Percentiles rank a stretch among this genome's conserved stretches.
These are phyloP conservation scores for Dendrolimus kikuchii DNA, from an alignment of 1,140 invertebrate genomes.

Conservation along the genomic window DNA sequence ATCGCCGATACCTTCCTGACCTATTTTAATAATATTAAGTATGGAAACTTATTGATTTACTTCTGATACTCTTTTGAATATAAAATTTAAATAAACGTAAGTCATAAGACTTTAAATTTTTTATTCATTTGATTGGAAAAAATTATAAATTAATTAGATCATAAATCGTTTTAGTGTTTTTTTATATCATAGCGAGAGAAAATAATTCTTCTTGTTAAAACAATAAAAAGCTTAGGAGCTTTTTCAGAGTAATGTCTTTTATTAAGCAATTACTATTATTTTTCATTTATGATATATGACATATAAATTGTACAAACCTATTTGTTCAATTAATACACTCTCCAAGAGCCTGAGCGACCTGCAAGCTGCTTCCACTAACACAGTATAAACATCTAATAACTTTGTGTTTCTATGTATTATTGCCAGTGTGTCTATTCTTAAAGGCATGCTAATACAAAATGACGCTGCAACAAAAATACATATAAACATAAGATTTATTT, in stretches of 20 bases:
- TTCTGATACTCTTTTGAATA: no score
- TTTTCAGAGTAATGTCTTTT: no score
- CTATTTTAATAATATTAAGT: slow-evolving; percentile 29
- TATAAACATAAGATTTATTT: slow-evolving; percentile 4
- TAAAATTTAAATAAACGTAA: no score
- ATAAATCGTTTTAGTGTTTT: no score
- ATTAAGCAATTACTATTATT: no score
- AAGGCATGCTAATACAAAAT: slow-evolving; percentile 73
- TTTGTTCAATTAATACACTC: slow-evolving; percentile 73
- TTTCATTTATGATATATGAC: no score
- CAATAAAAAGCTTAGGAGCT: no score
- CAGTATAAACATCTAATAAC: slow-evolving; percentile 77
- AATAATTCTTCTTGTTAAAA: no score
- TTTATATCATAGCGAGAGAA: no score
- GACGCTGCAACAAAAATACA: slow-evolving; percentile 46
- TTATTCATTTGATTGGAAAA: no score
- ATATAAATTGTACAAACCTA: slow-evolving; percentile 39
- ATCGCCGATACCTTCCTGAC: slow-evolving; percentile 65
- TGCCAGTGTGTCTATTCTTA: slow-evolving; percentile 80
- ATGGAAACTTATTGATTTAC: not conserved
- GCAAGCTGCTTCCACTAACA: slow-evolving; percentile 82
- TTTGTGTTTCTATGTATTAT: slow-evolving; percentile 78
- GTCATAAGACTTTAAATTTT: no score
- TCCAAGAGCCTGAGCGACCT: slow-evolving; percentile 78
- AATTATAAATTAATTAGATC: no score